Percentiles rank a stretch among this genome's conserved stretches.
Conservation (phyloP, 1,140 invertebrate genomes). For the Arctopsyche grandis region DNA sequence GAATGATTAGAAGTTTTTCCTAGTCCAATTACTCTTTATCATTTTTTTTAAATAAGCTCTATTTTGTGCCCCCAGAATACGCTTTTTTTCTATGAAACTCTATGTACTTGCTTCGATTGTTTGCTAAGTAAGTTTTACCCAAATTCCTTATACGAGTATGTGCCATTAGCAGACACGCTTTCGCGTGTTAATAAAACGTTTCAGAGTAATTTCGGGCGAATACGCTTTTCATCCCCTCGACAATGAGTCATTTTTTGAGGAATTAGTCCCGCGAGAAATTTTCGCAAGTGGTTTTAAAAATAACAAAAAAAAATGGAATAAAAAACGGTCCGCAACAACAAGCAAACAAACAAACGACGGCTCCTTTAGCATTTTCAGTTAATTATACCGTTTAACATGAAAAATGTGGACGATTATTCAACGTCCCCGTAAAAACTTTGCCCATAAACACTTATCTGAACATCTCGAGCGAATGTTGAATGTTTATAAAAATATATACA, state of each 20-base stretch:
- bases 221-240: conserved; percentile 17
- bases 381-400: conserved; percentile 41
- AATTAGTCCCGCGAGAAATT: conserved; percentile 45
- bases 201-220: not conserved
- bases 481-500: not conserved
- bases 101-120: no score
- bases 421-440: conserved; percentile 2
- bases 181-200: no score
- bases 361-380: conserved; percentile 24
- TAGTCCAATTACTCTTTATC: no score
- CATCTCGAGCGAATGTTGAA: not conserved
- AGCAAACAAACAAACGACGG: no score
- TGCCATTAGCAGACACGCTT: no score
- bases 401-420: conserved; percentile 34
- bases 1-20: no score
- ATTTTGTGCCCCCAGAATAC: no score
- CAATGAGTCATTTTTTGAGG: conserved; percentile 22
- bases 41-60: no score
- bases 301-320: conserved; percentile 27
- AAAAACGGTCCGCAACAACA: not conserved
- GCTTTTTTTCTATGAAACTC: no score
- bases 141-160: no score
- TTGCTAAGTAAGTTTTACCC: no score
- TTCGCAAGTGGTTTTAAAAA: conserved; percentile 34
- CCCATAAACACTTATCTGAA: conserved; percentile 14